Percentiles rank a stretch among this genome's conserved stretches.
phyloP scores from a whole-genome alignment of 2,113 vertebrate genomes.

The Hyperopisus bebe region DNA sequence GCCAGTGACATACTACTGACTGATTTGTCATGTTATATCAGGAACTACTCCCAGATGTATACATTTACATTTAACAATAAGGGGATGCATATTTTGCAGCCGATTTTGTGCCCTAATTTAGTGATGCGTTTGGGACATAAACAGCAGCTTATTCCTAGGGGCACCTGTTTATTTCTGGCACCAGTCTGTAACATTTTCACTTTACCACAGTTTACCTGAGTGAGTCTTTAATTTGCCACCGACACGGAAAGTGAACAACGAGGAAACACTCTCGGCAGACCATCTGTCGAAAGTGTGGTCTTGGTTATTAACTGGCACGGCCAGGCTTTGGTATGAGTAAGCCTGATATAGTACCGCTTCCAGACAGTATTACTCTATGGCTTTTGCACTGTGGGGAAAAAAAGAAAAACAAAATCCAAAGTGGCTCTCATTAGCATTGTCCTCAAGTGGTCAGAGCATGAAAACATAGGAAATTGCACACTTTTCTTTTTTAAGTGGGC shows the following conservation, averaged over 20 bases:
- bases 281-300: background rate
- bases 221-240: background rate
- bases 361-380: background rate
- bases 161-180: background rate
- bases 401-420: background rate
- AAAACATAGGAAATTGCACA: background rate
- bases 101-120: background rate
- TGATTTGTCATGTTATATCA: background rate
- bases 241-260: background rate
- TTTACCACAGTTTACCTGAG: background rate
- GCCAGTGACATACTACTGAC: background rate
- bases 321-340: background rate
- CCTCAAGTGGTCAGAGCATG: background rate
- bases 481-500: background rate
- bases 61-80: background rate
- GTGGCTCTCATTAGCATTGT: constrained; percentile 2
- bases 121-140: background rate
- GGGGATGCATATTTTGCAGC: background rate
- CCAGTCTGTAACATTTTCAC: background rate
- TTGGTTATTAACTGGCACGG: background rate
- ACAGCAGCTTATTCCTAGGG: background rate
- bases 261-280: background rate
- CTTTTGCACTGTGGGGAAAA: background rate
- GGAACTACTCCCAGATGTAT: background rate
- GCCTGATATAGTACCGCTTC: background rate